Evolutionary conservation across 2,797 vertebrate species (phyloP), one percentile per base, ranked within the genome.

Genomic region (Pristis pectinata): DNA sequence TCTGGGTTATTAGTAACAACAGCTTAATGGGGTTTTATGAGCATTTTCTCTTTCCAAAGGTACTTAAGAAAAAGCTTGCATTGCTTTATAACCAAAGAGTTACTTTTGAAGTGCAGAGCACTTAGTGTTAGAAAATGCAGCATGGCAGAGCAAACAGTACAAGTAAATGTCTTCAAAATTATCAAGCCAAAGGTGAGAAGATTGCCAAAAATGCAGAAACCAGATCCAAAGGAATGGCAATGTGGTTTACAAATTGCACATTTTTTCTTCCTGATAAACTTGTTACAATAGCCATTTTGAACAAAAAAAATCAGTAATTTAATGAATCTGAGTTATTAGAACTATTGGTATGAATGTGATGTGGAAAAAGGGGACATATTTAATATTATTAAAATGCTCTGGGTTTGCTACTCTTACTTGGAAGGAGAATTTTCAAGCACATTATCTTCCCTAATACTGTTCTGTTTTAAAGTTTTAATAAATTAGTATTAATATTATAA

Each of bases 301-400:
- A 19, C n/a, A 37, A 17, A 59, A 4, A 77, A 34, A n/a, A 15
- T n/a, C 11, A 89, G 7, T 59, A 56, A 89, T 53, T 59, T 89
- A 17, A 30, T 34, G 82, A 53, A 83, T 7, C 80, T 83, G 41
- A 34, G 0, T 56, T 49, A 85, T 85, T 85, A 85, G 22, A 56
- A 10, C 27, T 85, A 34, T 11, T 17, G 53, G 13, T 34, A 56
- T 87, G 59, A 59, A 56, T 11, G 3, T 56, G 30, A 30, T 30
- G n/a, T 59, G 85, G 30, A 15, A 89, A 59, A 61, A 89, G 11
- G 85, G 30, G 59, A 11, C 85, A 61, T 83, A 83, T 3, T 53
- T 83, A 83, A 83, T 83, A 83, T 44, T 83, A 30, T 83, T 24
- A 83, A 83, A 83, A 53, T 53, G 82, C 24, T 53, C 83, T 53